phyloP scores from a whole-genome alignment of 2,888 invertebrate genomes.

The Trichopoda pennipes region DNA sequence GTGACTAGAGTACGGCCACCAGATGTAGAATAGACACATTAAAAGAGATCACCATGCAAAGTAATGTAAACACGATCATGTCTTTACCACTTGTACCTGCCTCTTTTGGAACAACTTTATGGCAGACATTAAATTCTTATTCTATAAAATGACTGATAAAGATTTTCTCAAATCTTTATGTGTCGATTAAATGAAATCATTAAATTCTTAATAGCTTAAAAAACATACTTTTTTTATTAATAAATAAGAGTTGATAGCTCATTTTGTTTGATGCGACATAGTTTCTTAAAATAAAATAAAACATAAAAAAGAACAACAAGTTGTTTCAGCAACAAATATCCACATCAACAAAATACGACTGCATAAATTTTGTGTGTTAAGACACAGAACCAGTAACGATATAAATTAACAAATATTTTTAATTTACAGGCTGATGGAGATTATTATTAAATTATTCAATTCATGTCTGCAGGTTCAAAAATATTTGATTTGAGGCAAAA shows the following conservation, averaged over 20 bases:
- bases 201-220: background rate
- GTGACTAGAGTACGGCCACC: no score
- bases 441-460: conserved; percentile 62
- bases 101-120: no score
- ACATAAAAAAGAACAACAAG: no score
- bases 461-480: background rate
- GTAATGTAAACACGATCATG: no score
- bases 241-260: background rate
- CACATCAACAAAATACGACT: background rate
- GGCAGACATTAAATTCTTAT: background rate
- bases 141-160: conserved; percentile 18
- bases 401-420: conserved; percentile 55
- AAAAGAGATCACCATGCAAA: no score
- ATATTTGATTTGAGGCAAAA: conserved; percentile 11
- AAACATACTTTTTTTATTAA: background rate
- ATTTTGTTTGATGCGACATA: background rate
- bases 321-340: conserved; percentile 2
- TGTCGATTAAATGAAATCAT: background rate
- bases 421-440: conserved; percentile 19
- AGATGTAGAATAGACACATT: no score
- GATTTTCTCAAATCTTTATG: conserved; percentile 48
- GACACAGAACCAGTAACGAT: conserved; percentile 34
- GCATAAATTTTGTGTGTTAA: conserved; percentile 8
- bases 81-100: no score
- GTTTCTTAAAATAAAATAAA: no score